Conservation (phyloP, 1,140 invertebrate genomes). For the Camponotus vicinus region DNA sequence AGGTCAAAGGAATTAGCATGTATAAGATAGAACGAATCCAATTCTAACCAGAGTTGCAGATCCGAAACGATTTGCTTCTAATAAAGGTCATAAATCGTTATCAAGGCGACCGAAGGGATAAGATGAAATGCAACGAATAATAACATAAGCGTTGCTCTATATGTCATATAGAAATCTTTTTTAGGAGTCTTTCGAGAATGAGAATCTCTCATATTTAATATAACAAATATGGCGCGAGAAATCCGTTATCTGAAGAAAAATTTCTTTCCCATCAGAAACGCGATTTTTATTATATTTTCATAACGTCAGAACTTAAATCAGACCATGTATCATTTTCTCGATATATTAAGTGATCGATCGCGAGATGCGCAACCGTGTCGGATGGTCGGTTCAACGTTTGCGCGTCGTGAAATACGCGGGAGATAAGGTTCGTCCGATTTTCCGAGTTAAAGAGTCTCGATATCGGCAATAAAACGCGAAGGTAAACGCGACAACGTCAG, state of each 20-base stretch:
- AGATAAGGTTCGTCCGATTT: conserved; percentile 27
- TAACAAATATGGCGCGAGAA: neutral
- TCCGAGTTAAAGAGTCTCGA: conserved; percentile 26
- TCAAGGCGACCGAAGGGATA: neutral
- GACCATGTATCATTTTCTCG: neutral
- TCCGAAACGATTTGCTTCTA: conserved; percentile 32
- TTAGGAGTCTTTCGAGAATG: neutral
- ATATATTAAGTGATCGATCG: neutral
- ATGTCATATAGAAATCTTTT: neutral
- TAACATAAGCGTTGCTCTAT: conserved; percentile 12
- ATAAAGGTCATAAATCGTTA: conserved; percentile 27
- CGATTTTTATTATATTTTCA: conserved; percentile 5
- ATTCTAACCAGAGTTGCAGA: neutral
- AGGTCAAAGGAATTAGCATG: neutral
- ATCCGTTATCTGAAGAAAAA: neutral
- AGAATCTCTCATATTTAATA: neutral
- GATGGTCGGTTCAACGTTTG: conserved; percentile 20
- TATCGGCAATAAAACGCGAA: neutral
- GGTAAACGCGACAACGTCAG: neutral
- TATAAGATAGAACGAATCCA: conserved; percentile 18
- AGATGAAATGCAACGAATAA: conserved; percentile 35
- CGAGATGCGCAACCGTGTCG: neutral
- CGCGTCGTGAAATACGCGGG: conserved; percentile 20
- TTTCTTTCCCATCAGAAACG: neutral
- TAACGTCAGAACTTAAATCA: neutral